These are phyloP conservation scores for Tortricodes alternella DNA, from an alignment of 2,888 invertebrate genomes.

Conservation along the genomic window DNA sequence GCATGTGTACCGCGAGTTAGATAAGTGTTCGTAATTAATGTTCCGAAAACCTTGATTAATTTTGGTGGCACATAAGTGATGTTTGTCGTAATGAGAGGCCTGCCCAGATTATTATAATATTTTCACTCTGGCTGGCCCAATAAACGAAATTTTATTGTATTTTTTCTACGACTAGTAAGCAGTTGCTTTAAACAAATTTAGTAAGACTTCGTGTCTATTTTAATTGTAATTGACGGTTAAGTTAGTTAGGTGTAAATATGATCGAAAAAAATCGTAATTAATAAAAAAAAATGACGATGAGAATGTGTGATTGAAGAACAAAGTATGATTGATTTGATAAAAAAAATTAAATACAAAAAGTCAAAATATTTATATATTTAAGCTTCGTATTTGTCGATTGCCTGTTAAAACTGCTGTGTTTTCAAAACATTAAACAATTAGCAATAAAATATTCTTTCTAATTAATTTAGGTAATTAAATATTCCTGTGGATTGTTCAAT, in stretches of 20 bases:
- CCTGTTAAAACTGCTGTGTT: conserved; percentile 5
- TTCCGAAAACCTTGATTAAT: conserved; percentile 20
- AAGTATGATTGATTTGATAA: conserved; percentile 30
- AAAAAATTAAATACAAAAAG: conserved; percentile 23
- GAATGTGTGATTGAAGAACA: conserved; percentile 30
- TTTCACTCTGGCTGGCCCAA: conserved; percentile 24
- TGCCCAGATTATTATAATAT: conserved; percentile 25
- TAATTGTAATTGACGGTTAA: conserved; percentile 29
- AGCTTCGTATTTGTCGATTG: conserved; percentile 15
- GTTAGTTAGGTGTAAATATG: conserved; percentile 32
- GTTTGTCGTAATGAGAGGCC: conserved; percentile 24
- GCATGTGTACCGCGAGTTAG: too few relatives aligned
- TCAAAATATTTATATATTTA: conserved; percentile 18
- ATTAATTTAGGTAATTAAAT: not conserved
- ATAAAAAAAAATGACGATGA: conserved; percentile 29
- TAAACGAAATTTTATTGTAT: conserved; percentile 31
- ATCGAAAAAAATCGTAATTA: conserved; percentile 30
- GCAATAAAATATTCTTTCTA: too few relatives aligned
- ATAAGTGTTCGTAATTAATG: conserved; percentile 5
- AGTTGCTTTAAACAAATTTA: conserved; percentile 24
- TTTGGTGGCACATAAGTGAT: conserved; percentile 19
- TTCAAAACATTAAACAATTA: conserved; percentile 18
- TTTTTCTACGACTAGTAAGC: conserved; percentile 27
- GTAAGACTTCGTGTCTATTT: conserved; percentile 25
- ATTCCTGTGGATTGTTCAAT: not conserved